A percentile compares a stretch with the other conserved stretches of the same genome.
Evolutionary conservation across 37 sponge, comb jelly and placozoan genomes (phyloP).

Genomic region (Beroe ovata): DNA sequence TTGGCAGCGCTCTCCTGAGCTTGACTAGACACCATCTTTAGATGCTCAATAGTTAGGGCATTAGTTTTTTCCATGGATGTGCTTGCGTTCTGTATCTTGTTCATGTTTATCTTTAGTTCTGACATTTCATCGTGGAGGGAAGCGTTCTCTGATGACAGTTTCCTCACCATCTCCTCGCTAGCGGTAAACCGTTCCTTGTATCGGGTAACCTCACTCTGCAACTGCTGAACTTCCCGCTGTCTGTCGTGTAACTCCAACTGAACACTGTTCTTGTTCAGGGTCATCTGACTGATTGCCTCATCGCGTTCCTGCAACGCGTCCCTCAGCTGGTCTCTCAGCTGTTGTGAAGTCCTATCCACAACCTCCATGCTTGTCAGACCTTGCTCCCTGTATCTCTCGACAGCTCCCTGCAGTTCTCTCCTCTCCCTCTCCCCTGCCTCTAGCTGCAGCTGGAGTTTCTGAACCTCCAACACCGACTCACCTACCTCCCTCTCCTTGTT

Average conservation of each 20-base stretch:
- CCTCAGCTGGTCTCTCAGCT: conserved; percentile 47
- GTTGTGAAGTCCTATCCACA: conserved; percentile 47
- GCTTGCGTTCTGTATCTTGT: conserved; percentile 29
- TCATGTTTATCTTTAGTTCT: conserved; percentile 42
- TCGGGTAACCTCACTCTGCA: conserved; percentile 50
- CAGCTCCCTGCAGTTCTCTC: background rate
- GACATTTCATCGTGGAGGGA: conserved; percentile 45
- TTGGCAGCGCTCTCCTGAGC: conserved; percentile 7
- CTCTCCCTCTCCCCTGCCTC: conserved; percentile 55
- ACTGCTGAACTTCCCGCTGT: conserved; percentile 45
- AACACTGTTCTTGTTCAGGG: conserved; percentile 60
- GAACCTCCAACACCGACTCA: background rate
- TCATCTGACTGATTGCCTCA: conserved; percentile 38
- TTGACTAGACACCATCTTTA: conserved; percentile 58
- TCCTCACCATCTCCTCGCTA: conserved; percentile 52
- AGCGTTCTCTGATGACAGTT: background rate
- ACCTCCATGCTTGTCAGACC: conserved; percentile 65
- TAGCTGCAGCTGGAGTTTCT: conserved; percentile 43
- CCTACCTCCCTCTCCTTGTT: background rate
- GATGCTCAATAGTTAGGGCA: conserved; percentile 58
- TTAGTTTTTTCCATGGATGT: conserved; percentile 42
- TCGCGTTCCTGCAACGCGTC: conserved; percentile 26
- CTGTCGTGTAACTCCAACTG: conserved; percentile 58
- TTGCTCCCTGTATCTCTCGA: conserved; percentile 51
- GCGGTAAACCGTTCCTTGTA: conserved; percentile 2